Evolutionary conservation across 2,797 vertebrate species (phyloP), one percentile per base, ranked within the genome.

Genomic region (Pteronotus mesoamericanus): DNA sequence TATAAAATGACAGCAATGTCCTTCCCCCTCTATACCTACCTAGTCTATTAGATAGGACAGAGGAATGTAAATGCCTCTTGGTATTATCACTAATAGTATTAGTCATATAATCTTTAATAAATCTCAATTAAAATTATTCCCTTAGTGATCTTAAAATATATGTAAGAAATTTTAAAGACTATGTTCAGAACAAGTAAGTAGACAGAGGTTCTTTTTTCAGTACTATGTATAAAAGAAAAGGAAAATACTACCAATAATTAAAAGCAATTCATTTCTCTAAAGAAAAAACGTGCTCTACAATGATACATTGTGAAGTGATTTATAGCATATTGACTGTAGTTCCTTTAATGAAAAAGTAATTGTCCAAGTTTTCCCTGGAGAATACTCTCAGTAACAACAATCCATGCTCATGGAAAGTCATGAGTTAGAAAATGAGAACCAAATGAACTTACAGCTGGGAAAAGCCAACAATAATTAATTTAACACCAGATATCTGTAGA

Each of bases 371-470:
- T 96, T 97, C 98, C 98, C 98, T 96, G 32, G 98, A 98, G 98
- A 97, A 97, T 84, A 90, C 69, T 97, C 95, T 97, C 72, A 61
- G 95, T 93, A 97, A 91, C 95, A 91, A 97, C 96, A 98, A 95
- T 96, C 96, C 97, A 97, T 44, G 86, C 95, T 97, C 82, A 24
- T 51, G 95, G 97, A 98, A 97, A 98, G 96, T 97, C 96, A 97
- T 96, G 98, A 98, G 97, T 95, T 98, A 97, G 98, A 98, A 98
- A 98, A 98, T 98, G 97, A 98, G 98, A 98, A 97, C 95, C 97
- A 98, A 98, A 99, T 98, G 98, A 98, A 98, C 98, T 98, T 97
- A 96, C 98, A 98, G 98, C 98, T 98, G 98, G 98, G 98, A 98
- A 98, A 98, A 98, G 94, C 94, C 96, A 97, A 98, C 97, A 97